Evolutionary conservation across 2,113 vertebrate species (phyloP), one percentile per base, ranked within the genome.

Genomic region (Girardinichthys multiradiatus): DNA sequence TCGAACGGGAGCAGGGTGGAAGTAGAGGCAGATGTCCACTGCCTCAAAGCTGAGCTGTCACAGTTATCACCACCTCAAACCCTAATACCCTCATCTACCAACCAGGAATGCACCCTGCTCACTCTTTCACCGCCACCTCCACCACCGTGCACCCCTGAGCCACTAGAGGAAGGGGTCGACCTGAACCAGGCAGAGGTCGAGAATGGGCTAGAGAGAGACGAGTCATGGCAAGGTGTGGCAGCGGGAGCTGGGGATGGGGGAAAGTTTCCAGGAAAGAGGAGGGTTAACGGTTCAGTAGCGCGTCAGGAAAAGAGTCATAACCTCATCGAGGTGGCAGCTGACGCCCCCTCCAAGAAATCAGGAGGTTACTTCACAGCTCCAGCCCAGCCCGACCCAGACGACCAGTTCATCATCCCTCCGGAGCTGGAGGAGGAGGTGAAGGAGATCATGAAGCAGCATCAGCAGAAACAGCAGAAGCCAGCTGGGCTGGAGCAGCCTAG

Each of bases 401-500:
- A 99, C 81, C 97, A 99, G 93, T 98, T 99, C 73, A 99, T 99
- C 90, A 96, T 99, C 75, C 98, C 98, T 0, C 98, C 98, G 0
- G 98, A 99, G 91, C 95, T 99, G 37, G 98, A 99, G 81, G 98
- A 99, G 86, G 98, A 99, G 77, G 98, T 99, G 62, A 98, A 96
- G 85, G 97, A 99, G 87, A 97, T 99, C 63, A 99, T 99, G 96
- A 99, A 97, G 75, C 97, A 99, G 77, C 98, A 98, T 88, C 97
- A 97, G 89, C 96, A 96, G 29, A 96, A 96, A 57, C 95, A 96
- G 67, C 96, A 95, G 81, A 93, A 94, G 86, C 96, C 93, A 12
- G 88, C 93, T 30, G 94, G 93, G 0, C 80, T 79, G 48, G 96
- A 97, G 60, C 95, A 94, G 71, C 93, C 96, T 71, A 90, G 94